Evolutionary conservation across 1,140 invertebrate genomes (phyloP).

Genomic region (Bombus breviceps): DNA sequence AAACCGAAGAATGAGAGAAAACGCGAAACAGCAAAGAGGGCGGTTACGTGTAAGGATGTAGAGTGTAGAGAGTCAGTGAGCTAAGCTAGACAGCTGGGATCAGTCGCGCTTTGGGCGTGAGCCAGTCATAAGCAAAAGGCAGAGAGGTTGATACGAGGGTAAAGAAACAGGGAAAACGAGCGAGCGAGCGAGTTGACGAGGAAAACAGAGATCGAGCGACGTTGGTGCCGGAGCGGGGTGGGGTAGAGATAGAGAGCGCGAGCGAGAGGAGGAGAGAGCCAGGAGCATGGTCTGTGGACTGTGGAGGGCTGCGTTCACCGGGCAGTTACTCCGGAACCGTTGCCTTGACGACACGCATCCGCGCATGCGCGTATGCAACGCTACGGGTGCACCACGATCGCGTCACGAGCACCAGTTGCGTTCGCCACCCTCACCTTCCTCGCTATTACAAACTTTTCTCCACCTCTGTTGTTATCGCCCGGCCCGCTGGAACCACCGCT

Average conservation of each 20-base stretch:
- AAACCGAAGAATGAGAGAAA: conserved; percentile 43
- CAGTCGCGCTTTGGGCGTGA: conserved; percentile 80
- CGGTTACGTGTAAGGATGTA: not conserved
- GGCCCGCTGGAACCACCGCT: not conserved
- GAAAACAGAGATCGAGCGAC: conserved; percentile 19
- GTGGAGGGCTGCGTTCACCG: conserved; percentile 73
- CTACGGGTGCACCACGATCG: conserved; percentile 60
- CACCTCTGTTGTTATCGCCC: conserved; percentile 1
- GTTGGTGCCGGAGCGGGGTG: not conserved
- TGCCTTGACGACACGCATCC: conserved; percentile 81
- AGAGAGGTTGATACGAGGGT: conserved; percentile 37
- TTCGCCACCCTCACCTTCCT: conserved; percentile 54
- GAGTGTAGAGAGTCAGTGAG: not conserved
- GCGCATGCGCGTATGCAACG: conserved; percentile 76
- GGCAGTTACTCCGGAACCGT: conserved; percentile 82
- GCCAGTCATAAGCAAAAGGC: conserved; percentile 60
- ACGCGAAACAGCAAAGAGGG: conserved; percentile 48
- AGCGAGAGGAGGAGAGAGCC: conserved; percentile 51
- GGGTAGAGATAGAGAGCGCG: conserved; percentile 1
- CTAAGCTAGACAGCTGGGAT: conserved; percentile 73
- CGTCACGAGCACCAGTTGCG: conserved; percentile 66
- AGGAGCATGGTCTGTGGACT: conserved; percentile 62
- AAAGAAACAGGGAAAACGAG: conserved; percentile 26
- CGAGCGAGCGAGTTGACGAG: conserved; percentile 27
- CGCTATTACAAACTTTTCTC: conserved; percentile 37